A percentile compares a stretch with the other conserved stretches of the same genome.
Conservation (phyloP, 30 jellyfish, hydroid and myxozoan genomes). For the Aurelia aurita complex sp. Pacific region DNA sequence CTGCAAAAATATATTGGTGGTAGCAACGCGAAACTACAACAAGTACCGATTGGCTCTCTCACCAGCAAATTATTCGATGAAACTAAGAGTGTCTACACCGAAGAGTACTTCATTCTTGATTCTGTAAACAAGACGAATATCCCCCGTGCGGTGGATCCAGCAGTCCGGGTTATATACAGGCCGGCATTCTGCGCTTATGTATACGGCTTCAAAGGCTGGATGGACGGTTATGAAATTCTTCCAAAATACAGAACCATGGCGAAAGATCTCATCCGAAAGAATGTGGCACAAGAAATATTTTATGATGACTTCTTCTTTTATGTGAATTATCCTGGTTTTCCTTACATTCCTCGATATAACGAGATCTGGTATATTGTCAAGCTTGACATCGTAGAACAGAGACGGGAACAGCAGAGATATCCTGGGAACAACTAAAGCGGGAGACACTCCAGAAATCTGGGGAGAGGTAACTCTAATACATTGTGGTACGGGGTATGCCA, state of each 20-base stretch:
- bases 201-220: conserved; percentile 68
- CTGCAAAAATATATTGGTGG: conserved; percentile 53
- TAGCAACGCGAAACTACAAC: conserved; percentile 29
- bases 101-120: conserved; percentile 51
- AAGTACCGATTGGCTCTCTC: conserved; percentile 60
- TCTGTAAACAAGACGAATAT: conserved; percentile 24
- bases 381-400: conserved; percentile 1
- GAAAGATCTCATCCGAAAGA: conserved; percentile 11
- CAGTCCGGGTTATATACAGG: conserved; percentile 56
- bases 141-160: conserved; percentile 58
- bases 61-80: conserved; percentile 63
- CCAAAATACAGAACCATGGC: conserved; percentile 25
- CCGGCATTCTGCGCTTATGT: conserved; percentile 60
- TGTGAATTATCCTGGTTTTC: conserved; percentile 45
- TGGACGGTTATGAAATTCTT: conserved; percentile 9
- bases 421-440: not conserved
- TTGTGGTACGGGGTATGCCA: too few species aligned
- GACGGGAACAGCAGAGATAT: not conserved
- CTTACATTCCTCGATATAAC: conserved; percentile 31
- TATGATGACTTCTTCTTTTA: conserved; percentile 63
- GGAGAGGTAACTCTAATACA: too few species aligned
- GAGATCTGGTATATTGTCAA: conserved; percentile 64
- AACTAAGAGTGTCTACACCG: conserved; percentile 18
- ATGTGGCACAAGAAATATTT: conserved; percentile 10
- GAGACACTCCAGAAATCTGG: not conserved